Evolutionary conservation across 2,797 vertebrate species (phyloP).

Genomic region (Denticeps clupeoides): DNA sequence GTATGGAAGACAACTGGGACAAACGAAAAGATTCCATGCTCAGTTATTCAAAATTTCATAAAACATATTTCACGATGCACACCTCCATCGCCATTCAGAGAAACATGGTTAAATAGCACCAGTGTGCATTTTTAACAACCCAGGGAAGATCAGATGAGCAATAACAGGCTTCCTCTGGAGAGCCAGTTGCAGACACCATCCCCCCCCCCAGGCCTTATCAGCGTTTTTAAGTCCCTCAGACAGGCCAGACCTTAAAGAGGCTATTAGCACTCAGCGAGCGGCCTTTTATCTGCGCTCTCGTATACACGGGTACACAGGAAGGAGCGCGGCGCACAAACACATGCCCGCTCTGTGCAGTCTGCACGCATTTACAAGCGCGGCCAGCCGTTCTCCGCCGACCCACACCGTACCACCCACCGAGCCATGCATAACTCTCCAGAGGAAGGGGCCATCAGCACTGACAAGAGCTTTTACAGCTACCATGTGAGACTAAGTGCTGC

Average conservation of each 20-base stretch:
- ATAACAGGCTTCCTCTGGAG: no score
- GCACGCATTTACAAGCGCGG: no score
- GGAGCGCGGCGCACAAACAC: background rate
- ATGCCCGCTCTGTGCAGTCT: no score
- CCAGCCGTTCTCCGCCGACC: constrained; percentile 24
- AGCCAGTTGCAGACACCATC: constrained; percentile 25
- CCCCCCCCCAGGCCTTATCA: constrained; percentile 15
- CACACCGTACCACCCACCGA: constrained; percentile 50
- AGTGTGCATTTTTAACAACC: no score
- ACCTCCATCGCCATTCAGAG: no score
- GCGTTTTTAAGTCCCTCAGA: constrained; percentile 40
- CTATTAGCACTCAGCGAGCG: constrained; percentile 43
- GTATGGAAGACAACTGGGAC: no score
- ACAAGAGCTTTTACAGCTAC: constrained; percentile 61
- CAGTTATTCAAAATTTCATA: no score
- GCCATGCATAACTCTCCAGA: no score
- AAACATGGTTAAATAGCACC: no score
- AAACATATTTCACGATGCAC: no score
- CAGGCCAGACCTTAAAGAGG: constrained; percentile 34
- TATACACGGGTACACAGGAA: constrained; percentile 15
- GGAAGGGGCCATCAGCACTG: constrained; percentile 51
- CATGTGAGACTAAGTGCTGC: constrained; percentile 48
- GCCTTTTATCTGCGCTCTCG: constrained; percentile 50
- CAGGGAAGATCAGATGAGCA: no score
- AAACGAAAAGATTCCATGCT: no score